A percentile compares a stretch with the other conserved stretches of the same genome.
These are phyloP conservation scores for Yoshiicerus persimilis DNA, from an alignment of 1,140 invertebrate species.

Conservation along the genomic window DNA sequence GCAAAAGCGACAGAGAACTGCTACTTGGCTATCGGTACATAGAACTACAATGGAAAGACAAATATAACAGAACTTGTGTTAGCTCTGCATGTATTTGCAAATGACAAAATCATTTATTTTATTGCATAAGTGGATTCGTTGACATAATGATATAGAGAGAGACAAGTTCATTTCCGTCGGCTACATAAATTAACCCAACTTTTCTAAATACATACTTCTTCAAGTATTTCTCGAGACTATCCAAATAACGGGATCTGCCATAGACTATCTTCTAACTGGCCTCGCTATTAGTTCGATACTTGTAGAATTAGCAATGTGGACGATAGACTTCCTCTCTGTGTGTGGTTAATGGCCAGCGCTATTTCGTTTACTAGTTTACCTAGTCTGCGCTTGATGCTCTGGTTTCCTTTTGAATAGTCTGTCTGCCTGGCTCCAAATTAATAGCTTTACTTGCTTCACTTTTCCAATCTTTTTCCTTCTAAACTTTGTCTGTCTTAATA, in stretches of 20 bases:
- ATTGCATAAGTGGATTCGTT: neutral
- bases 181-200: neutral
- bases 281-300: neutral
- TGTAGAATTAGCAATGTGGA: neutral
- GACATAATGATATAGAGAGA: neutral
- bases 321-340: neutral
- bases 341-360: neutral
- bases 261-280: too few species aligned
- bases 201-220: neutral
- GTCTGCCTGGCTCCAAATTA: neutral
- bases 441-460: neutral
- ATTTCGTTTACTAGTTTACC: neutral
- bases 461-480: neutral
- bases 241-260: neutral
- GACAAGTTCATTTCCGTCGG: neutral
- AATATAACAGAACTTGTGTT: neutral
- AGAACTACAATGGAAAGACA: neutral
- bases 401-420: neutral
- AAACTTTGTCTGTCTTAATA: neutral
- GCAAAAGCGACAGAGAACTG: neutral
- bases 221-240: neutral
- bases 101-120: neutral
- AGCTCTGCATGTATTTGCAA: neutral
- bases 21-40: too few species aligned
- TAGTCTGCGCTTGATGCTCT: neutral